Conservation (phyloP, 1,140 invertebrate species). For the Ostrea denselamellosa region DNA sequence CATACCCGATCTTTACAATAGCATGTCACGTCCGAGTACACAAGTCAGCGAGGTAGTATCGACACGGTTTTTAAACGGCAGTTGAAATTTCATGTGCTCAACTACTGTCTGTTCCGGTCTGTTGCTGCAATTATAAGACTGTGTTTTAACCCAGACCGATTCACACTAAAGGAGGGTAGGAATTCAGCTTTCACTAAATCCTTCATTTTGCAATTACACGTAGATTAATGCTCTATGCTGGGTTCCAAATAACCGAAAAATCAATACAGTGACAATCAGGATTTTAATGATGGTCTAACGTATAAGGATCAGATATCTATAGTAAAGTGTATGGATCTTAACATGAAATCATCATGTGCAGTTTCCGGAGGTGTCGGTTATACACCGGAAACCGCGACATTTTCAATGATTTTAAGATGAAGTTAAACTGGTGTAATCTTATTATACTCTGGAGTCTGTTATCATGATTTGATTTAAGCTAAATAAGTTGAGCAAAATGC, state of each 20-base stretch:
- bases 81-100: background rate
- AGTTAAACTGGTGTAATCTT: too few relatives aligned
- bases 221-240: background rate
- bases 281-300: slow-evolving; percentile 17
- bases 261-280: background rate
- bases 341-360: background rate
- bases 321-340: background rate
- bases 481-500: too few relatives aligned
- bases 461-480: too few relatives aligned
- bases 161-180: background rate
- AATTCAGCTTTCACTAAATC: background rate
- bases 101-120: background rate
- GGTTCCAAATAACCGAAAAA: background rate
- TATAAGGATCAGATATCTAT: background rate
- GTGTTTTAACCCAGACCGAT: too few relatives aligned
- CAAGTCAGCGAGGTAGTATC: too few relatives aligned
- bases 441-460: too few relatives aligned
- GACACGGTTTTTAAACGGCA: background rate
- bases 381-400: too few relatives aligned
- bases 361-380: background rate
- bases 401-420: too few relatives aligned
- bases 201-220: background rate
- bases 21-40: background rate
- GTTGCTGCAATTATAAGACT: too few relatives aligned
- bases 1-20: background rate